Evolutionary conservation across 2,113 vertebrate genomes (phyloP).

Genomic region (Nothobranchius kuhntae): DNA sequence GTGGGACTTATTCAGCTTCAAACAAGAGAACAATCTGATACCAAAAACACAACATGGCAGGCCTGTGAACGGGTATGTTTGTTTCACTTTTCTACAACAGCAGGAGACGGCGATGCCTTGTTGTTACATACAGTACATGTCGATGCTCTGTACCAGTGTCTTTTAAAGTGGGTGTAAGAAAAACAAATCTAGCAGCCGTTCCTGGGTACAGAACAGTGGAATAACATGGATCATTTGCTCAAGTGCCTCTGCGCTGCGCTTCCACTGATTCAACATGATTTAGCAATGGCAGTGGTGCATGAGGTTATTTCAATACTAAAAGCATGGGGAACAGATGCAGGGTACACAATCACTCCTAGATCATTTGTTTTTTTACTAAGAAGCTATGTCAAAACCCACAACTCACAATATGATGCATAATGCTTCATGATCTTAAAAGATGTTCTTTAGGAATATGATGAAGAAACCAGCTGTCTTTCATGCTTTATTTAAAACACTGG

Average conservation of each 20-base stretch:
- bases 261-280: conserved; percentile 52
- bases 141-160: not conserved
- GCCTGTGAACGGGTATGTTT: too few species aligned
- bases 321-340: conserved; percentile 15
- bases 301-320: conserved; percentile 16
- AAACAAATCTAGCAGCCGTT: conserved; percentile 45
- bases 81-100: too few species aligned
- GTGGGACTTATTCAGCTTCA: too few species aligned
- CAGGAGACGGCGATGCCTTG: too few species aligned
- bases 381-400: too few species aligned
- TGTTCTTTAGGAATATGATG: too few species aligned
- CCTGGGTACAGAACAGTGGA: conserved; percentile 51
- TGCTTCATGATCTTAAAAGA: too few species aligned
- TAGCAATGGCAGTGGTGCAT: conserved; percentile 16
- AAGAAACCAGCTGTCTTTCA: conserved; percentile 6
- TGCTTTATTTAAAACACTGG: conserved; percentile 12
- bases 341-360: conserved; percentile 24
- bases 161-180: conserved; percentile 29
- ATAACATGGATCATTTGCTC: conserved; percentile 11
- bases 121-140: too few species aligned
- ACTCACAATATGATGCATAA: too few species aligned
- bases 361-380: conserved; percentile 16
- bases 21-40: too few species aligned
- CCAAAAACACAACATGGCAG: too few species aligned
- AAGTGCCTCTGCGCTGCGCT: conserved; percentile 26